Evolutionary conservation across 2,113 vertebrate genomes (phyloP).

Genomic region (Taxidea taxus): DNA sequence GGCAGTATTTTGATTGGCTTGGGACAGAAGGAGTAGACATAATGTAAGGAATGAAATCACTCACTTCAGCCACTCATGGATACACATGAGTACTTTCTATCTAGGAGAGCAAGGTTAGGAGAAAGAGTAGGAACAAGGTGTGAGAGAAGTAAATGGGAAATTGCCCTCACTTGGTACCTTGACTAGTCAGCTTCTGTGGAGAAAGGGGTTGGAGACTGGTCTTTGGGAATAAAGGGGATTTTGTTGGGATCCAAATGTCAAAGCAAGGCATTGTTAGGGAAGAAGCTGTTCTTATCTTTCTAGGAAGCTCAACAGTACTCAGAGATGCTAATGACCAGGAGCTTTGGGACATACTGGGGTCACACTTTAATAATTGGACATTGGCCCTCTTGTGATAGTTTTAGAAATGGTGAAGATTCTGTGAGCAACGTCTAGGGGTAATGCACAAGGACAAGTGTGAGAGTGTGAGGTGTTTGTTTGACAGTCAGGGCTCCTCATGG

Average conservation of each 20-base stretch:
- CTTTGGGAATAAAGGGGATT: conserved; percentile 7
- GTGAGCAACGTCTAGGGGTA: neutral
- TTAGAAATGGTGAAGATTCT: neutral
- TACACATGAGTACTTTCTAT: neutral
- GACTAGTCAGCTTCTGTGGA: neutral
- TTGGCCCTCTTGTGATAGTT: neutral
- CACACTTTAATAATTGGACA: neutral
- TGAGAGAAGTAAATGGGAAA: neutral
- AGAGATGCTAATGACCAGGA: neutral
- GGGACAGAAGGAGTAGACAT: neutral
- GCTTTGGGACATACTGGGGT: neutral
- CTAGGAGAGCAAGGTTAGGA: neutral
- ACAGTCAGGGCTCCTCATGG: neutral
- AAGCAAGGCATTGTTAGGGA: neutral
- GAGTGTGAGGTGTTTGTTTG: neutral
- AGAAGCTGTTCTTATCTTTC: neutral
- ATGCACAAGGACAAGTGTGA: neutral
- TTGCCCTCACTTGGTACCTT: neutral
- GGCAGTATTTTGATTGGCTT: neutral
- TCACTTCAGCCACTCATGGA: neutral
- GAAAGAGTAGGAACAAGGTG: neutral
- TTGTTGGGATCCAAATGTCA: neutral
- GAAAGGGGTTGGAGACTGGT: neutral
- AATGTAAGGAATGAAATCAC: neutral
- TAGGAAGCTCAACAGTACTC: neutral